phyloP scores from a whole-genome alignment of 2,888 invertebrate genomes.

The Spodoptera exigua region DNA sequence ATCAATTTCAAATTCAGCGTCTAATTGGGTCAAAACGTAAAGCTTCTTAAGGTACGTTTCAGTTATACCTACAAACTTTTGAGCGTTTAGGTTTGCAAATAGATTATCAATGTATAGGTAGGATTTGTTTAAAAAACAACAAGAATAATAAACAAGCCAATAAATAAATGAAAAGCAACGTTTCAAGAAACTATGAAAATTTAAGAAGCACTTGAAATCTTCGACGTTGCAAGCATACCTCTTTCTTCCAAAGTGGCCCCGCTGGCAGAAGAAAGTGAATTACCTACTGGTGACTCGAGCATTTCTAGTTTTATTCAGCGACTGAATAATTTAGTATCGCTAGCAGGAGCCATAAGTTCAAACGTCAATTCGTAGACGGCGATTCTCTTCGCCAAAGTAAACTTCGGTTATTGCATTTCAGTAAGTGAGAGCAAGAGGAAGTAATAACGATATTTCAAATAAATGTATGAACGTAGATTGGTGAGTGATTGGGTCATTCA shows the following conservation, averaged over 20 bases:
- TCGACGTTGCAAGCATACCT: conserved; percentile 49
- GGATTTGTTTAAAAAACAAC: not conserved
- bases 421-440: too few relatives aligned
- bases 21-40: too few relatives aligned
- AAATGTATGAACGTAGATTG: too few relatives aligned
- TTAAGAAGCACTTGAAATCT: conserved; percentile 57
- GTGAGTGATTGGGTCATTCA: too few relatives aligned
- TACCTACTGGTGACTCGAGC: conserved; percentile 26
- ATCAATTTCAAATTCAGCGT: too few relatives aligned
- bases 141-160: not conserved
- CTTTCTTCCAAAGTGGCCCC: conserved; percentile 53
- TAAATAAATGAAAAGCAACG: conserved; percentile 2
- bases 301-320: conserved; percentile 33
- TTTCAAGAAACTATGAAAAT: conserved; percentile 43
- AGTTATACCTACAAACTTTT: too few relatives aligned
- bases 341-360: conserved; percentile 48
- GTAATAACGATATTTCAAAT: too few relatives aligned
- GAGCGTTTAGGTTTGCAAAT: too few relatives aligned
- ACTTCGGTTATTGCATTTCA: not conserved
- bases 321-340: conserved; percentile 54
- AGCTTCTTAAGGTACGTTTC: too few relatives aligned
- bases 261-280: conserved; percentile 44
- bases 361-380: conserved; percentile 48
- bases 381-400: not conserved
- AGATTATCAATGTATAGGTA: too few relatives aligned